Conservation (phyloP, 2,797 vertebrate genomes). For the Dromococcyx pavoninus region DNA sequence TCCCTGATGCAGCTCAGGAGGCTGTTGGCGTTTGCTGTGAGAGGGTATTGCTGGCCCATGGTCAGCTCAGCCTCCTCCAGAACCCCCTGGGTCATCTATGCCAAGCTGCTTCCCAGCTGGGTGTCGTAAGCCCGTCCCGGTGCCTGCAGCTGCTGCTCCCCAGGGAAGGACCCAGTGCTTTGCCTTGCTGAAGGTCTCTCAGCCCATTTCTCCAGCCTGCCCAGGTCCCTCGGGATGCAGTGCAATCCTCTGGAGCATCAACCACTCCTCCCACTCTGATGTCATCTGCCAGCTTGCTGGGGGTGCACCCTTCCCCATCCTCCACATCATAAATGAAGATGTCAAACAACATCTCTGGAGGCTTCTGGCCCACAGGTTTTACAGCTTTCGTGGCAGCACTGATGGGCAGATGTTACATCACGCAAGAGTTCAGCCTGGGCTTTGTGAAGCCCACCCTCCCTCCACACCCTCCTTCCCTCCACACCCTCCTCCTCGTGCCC, state of each 20-base stretch:
- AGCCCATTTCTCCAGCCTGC: no score
- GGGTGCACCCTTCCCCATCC: no score
- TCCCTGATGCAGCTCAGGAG: background rate
- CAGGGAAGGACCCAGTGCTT: no score
- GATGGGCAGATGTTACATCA: fast-evolving
- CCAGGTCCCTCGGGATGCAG: background rate
- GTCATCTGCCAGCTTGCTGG: background rate
- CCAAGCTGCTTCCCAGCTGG: no score
- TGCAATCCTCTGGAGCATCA: background rate
- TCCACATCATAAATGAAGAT: background rate
- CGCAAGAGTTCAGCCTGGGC: background rate
- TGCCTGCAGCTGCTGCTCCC: no score
- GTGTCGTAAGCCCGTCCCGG: no score
- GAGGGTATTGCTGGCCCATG: background rate
- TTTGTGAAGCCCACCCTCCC: background rate
- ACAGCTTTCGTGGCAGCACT: background rate
- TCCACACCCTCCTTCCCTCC: background rate
- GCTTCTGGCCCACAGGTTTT: background rate
- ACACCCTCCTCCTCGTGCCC: background rate
- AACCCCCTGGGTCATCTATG: background rate
- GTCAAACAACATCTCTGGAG: background rate
- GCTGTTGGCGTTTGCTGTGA: background rate
- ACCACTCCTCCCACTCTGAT: background rate
- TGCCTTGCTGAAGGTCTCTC: no score
- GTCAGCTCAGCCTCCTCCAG: background rate